phyloP scores from a whole-genome alignment of 2,113 vertebrate genomes.

The Arothron firmamentum region DNA sequence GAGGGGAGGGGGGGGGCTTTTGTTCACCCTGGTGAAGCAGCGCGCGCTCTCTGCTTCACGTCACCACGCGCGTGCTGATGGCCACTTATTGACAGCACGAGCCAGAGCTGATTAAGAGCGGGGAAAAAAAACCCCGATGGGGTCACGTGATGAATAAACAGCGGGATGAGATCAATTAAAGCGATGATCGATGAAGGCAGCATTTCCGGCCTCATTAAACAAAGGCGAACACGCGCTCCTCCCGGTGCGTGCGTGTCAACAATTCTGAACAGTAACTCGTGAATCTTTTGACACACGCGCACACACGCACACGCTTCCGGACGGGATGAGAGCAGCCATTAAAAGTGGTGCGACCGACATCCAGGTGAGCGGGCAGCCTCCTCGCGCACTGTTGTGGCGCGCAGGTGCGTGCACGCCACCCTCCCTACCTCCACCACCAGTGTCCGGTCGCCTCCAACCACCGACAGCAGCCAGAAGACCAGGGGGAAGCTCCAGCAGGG shows the following conservation, averaged over 20 bases:
- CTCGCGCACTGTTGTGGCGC: not conserved
- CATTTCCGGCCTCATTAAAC: not conserved
- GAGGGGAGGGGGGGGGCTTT: not conserved
- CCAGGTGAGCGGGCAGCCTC: too few relatives aligned
- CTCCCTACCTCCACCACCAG: constrained; percentile 75
- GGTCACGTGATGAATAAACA: too few relatives aligned
- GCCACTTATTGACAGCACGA: not conserved
- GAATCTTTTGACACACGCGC: constrained; percentile 29
- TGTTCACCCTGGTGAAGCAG: not conserved
- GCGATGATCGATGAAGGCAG: too few relatives aligned
- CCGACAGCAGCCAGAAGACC: constrained; percentile 74
- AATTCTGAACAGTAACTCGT: constrained; percentile 18
- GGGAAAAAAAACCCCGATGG: too few relatives aligned
- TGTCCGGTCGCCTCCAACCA: constrained; percentile 75
- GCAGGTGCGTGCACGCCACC: not conserved
- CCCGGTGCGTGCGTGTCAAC: not conserved
- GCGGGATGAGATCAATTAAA: too few relatives aligned
- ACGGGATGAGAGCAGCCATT: not conserved
- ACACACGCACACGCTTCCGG: not conserved
- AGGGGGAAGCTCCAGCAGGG: constrained; percentile 75
- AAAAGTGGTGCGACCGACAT: not conserved
- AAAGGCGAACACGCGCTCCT: not conserved
- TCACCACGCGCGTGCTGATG: not conserved
- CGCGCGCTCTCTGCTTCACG: not conserved
- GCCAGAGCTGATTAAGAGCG: too few relatives aligned